Conservation (phyloP, 2,888 invertebrate species). For the Lottia gigantea region DNA sequence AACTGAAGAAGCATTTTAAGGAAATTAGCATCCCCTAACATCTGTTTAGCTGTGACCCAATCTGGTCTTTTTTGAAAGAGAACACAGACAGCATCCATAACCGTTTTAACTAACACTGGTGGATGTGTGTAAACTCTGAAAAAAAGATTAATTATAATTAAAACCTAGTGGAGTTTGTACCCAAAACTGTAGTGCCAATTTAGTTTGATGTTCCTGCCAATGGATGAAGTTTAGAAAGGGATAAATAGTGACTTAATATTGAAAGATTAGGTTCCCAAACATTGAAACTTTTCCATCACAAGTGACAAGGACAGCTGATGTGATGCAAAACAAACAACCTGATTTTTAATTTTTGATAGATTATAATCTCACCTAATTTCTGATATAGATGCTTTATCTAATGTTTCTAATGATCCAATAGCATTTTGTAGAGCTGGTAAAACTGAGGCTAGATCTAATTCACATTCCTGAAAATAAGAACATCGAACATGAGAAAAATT, state of each 20-base stretch:
- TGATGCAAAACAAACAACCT: not conserved
- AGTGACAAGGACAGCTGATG: too few relatives aligned
- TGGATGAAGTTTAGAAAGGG: too few relatives aligned
- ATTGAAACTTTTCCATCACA: too few relatives aligned
- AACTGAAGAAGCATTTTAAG: conserved; percentile 62
- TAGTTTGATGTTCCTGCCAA: too few relatives aligned
- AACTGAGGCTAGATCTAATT: conserved; percentile 64
- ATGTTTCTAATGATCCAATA: conserved; percentile 63
- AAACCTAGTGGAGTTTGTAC: too few relatives aligned
- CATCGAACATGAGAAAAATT: not conserved
- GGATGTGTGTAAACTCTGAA: conserved; percentile 63
- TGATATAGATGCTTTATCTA: conserved; percentile 66
- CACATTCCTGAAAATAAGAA: conserved; percentile 57
- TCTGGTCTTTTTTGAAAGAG: conserved; percentile 66
- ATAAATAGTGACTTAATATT: too few relatives aligned
- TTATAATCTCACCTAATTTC: conserved; percentile 57
- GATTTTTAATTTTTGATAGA: not conserved
- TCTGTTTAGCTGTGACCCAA: conserved; percentile 64
- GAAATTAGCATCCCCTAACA: conserved; percentile 65
- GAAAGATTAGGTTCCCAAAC: too few relatives aligned
- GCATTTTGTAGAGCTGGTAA: conserved; percentile 64
- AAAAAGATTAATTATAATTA: not conserved
- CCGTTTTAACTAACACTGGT: conserved; percentile 62
- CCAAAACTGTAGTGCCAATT: too few relatives aligned
- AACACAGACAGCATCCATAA: conserved; percentile 66